Evolutionary conservation across 2,113 vertebrate genomes (phyloP).

Genomic region (Candoia aspera): DNA sequence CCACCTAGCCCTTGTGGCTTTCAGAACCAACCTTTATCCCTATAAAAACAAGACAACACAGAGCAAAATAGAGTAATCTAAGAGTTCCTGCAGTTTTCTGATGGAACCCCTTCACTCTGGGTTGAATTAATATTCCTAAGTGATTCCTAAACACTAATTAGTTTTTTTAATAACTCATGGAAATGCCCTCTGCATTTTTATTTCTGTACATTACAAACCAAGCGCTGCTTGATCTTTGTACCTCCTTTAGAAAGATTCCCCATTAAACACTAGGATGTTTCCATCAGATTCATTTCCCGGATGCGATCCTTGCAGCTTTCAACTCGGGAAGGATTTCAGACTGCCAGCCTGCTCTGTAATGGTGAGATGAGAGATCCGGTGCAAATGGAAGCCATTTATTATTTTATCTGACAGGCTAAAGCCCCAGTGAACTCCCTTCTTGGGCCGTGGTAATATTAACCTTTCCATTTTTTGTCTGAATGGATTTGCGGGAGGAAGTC

Average conservation of each 20-base stretch:
- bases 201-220: too few relatives aligned
- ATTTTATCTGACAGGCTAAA: background rate
- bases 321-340: background rate
- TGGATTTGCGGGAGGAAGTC: accelerated
- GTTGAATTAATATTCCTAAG: background rate
- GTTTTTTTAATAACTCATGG: background rate
- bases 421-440: background rate
- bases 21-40: too few relatives aligned
- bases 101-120: background rate
- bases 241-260: background rate
- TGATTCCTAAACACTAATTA: background rate
- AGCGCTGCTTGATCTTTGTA: background rate
- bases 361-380: background rate
- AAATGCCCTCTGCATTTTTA: background rate
- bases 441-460: background rate
- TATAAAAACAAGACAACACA: background rate
- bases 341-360: background rate
- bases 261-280: background rate
- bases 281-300: background rate
- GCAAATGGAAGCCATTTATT: background rate
- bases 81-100: background rate
- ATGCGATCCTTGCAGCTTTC: background rate
- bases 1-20: too few relatives aligned
- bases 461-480: accelerated
- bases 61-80: too few relatives aligned